phyloP scores from a whole-genome alignment of 2,113 vertebrate species.

The Alligator sinensis region DNA sequence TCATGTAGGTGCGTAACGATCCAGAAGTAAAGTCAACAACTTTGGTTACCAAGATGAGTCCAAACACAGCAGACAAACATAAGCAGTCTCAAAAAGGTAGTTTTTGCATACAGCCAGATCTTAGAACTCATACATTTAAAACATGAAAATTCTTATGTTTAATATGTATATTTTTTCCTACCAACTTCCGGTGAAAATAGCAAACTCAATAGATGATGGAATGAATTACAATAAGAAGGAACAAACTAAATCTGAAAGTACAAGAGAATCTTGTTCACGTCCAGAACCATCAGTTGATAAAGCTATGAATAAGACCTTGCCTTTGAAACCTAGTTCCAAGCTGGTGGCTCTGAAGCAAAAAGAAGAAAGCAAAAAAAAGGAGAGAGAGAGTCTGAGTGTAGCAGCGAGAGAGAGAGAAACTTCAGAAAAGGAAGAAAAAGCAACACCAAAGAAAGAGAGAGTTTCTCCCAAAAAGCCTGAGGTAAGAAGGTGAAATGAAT shows the following conservation, averaged over 20 bases:
- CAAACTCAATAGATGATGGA: slow-evolving; percentile 8
- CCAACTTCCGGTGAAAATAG: slow-evolving; percentile 51
- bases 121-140: not conserved
- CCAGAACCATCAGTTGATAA: slow-evolving; percentile 39
- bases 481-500: slow-evolving; percentile 73
- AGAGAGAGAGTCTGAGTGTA: slow-evolving; percentile 36
- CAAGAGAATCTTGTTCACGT: not conserved
- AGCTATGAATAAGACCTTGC: not conserved
- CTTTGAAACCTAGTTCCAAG: slow-evolving; percentile 84
- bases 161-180: not conserved
- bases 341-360: slow-evolving; percentile 86
- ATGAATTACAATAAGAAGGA: slow-evolving; percentile 38
- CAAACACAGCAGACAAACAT: slow-evolving; percentile 52
- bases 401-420: slow-evolving; percentile 73
- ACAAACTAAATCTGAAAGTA: slow-evolving; percentile 28
- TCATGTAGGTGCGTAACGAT: slow-evolving; percentile 83
- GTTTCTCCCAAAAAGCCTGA: slow-evolving; percentile 88
- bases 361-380: slow-evolving; percentile 52
- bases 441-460: slow-evolving; percentile 80
- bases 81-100: slow-evolving; percentile 76
- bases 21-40: slow-evolving; percentile 69
- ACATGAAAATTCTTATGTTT: not conserved
- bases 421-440: slow-evolving; percentile 74
- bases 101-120: not conserved
- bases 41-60: slow-evolving; percentile 60